A percentile compares a stretch with the other conserved stretches of the same genome.
Evolutionary conservation across 2,888 invertebrate genomes (phyloP).

Genomic region (Exephanes ischioxanthus): DNA sequence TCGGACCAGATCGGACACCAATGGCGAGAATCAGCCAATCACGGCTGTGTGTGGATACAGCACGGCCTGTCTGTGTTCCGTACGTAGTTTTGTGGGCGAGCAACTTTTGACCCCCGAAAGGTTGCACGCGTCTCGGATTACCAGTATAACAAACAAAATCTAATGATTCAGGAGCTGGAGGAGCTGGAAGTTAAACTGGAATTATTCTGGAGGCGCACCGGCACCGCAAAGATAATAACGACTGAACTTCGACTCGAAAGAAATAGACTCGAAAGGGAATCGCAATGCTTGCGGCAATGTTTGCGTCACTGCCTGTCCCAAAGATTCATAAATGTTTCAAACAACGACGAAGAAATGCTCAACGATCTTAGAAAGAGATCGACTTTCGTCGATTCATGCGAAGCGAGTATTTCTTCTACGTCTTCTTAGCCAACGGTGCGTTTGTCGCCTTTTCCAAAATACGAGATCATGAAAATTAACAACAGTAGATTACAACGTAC

Average conservation of each 20-base stretch:
- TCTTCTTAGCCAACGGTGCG: neutral
- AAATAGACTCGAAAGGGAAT: constrained; percentile 63
- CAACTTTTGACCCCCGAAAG: too few relatives aligned
- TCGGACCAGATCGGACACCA: too few relatives aligned
- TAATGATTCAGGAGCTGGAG: constrained; percentile 65
- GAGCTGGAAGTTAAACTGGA: constrained; percentile 66
- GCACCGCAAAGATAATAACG: constrained; percentile 65
- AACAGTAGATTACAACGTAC: constrained; percentile 1
- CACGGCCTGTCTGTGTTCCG: too few relatives aligned
- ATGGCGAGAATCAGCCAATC: too few relatives aligned
- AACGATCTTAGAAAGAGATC: neutral
- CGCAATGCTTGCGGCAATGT: constrained; percentile 60
- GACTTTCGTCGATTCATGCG: neutral
- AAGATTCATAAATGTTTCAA: neutral
- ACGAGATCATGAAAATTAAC: neutral
- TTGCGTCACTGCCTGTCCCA: constrained; percentile 54
- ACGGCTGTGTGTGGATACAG: too few relatives aligned
- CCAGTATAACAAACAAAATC: neutral
- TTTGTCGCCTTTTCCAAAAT: neutral
- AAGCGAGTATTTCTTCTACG: neutral
- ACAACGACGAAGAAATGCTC: constrained; percentile 7
- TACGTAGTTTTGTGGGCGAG: too few relatives aligned
- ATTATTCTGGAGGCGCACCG: constrained; percentile 76
- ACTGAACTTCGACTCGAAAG: constrained; percentile 69
- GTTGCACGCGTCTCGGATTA: too few relatives aligned